Base-by-base conservation (phyloP, 2,888 invertebrate species). In the Plebejus argus region DNA sequence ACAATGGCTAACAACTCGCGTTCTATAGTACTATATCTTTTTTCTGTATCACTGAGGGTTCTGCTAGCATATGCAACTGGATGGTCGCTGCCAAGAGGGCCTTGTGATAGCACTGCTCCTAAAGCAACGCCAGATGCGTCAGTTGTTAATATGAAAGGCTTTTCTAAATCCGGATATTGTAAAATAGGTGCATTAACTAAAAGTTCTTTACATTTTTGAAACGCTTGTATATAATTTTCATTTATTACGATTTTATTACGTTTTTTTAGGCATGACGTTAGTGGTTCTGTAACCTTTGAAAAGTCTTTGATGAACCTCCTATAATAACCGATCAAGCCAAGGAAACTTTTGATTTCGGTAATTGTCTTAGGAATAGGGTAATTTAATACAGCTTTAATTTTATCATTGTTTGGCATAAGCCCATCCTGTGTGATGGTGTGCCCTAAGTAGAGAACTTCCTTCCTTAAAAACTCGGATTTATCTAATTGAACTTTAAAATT, bases 321-420 rank as follows among this genome's bases (percentile, higher is more conserved):
- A 61, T 89, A 89, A 77, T 88, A 88, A 2, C 88, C 86, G 3
- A 84, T 61, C 49, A 90, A 70, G 12, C 88, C 88, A 33, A 88
- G 61, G 78, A 89, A 90, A n/a, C 79, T 76, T 82, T 84, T 83
- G 0, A 85, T 84, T 76, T 84, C 82, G 5, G 77, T 83, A 0
- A 76, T 3, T 0, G 81, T 82, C 77, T 82, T 80, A 0, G 85
- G 86, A 18, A 81, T 39, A 1, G 83, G 83, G 20, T 82, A 84
- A 0, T 83, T 79, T 72, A 81, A 70, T 10, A 85, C 79, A 1
- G 82, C 81, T 23, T 81, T 70, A 7, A 85, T 82, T 80, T 84
- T 84, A 70, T 82, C 80, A 8, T 81, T 70, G 70, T 85, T 85
- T 1, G 86, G 85, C 80, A 83, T 82, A 0, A 84, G 61, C 6